A percentile compares a stretch with the other conserved stretches of the same genome.
phyloP scores from a whole-genome alignment of 2,888 invertebrate species.

The Argyra leucocephala region DNA sequence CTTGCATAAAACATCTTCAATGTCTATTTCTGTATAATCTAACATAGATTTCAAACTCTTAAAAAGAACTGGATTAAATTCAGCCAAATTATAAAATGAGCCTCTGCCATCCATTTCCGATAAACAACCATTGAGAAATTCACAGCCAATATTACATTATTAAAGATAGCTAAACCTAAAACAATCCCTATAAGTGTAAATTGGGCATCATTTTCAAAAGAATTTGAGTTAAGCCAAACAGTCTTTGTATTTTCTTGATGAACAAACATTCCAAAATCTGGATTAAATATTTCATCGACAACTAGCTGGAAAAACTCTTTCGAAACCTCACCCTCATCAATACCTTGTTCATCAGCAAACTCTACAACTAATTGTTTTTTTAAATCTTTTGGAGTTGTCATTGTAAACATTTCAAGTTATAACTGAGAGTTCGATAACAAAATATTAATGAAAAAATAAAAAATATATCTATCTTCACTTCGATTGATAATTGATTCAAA shows the following conservation, averaged over 20 bases:
- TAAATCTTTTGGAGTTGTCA: slow-evolving; percentile 84
- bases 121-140: slow-evolving; percentile 95
- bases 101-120: slow-evolving; percentile 86
- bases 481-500: too few relatives aligned
- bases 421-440: too few relatives aligned
- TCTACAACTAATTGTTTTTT: slow-evolving; percentile 93
- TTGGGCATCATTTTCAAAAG: slow-evolving; percentile 89
- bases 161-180: slow-evolving; percentile 89
- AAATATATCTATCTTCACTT: too few relatives aligned
- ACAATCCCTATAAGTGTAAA: slow-evolving; percentile 90
- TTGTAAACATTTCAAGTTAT: slow-evolving; percentile 73
- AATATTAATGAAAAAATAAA: too few relatives aligned
- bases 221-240: slow-evolving; percentile 83
- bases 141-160: slow-evolving; percentile 86
- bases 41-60: slow-evolving; percentile 73
- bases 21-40: slow-evolving; percentile 69
- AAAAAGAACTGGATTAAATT: slow-evolving; percentile 81
- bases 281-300: slow-evolving; percentile 89
- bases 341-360: slow-evolving; percentile 91
- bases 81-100: slow-evolving; percentile 74
- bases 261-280: slow-evolving; percentile 86
- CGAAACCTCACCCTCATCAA: slow-evolving; percentile 92
- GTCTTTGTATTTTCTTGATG: slow-evolving; percentile 59
- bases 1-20: slow-evolving; percentile 81
- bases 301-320: slow-evolving; percentile 95